Base-by-base conservation (phyloP, 2,888 invertebrate species). In the Latrodectus hesperus region DNA sequence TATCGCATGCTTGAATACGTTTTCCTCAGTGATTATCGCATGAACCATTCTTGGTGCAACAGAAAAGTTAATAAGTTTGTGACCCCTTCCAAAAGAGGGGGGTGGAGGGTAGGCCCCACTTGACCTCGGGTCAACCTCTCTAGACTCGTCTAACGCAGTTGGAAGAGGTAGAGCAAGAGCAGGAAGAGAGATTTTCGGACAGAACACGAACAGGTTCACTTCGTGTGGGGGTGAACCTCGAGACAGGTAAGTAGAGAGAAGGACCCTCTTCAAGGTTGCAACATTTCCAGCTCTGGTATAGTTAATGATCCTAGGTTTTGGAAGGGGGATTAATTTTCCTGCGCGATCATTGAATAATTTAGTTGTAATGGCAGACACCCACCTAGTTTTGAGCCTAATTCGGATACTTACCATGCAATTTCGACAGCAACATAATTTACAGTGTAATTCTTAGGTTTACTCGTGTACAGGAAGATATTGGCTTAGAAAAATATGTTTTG, bases 81-180 rank as follows among this genome's bases (percentile, higher is more conserved):
- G 76, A 76, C 76, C 76, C 65, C 9, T 76, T 64, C 76, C 14
- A 9, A 75, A 75, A 60, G 60, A 16, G 60, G 60, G n/a, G n/a
- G 60, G 60, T 10, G 22, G 78, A 70, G 26, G 17, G 55, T 53
- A 70, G 38, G 67, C 67, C 70, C 80, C 80, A 16, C 64, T 65
- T 51, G 71, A 72, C 72, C 71, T 64, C 16, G 16, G 70, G 64
- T n/a, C 60, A 60, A 12, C 11, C 16, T 60, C 60, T 60, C 60
- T n/a, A 60, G 60, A 60, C 60, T 16, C 12, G 60, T 60, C 60
- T 60, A 38, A 38, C 38, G 6, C 10, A 16, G n/a, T n/a, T 60
- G 60, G 11, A 60, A n/a, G 60, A 60, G 60, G 11, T 12, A 60
- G 38, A 6, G 38, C 38, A 38, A 38, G 38, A 60, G 60, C 60